Evolutionary conservation across 2,888 invertebrate species (phyloP), one percentile per base, ranked within the genome.

Genomic region (Drosophila emarginata): DNA sequence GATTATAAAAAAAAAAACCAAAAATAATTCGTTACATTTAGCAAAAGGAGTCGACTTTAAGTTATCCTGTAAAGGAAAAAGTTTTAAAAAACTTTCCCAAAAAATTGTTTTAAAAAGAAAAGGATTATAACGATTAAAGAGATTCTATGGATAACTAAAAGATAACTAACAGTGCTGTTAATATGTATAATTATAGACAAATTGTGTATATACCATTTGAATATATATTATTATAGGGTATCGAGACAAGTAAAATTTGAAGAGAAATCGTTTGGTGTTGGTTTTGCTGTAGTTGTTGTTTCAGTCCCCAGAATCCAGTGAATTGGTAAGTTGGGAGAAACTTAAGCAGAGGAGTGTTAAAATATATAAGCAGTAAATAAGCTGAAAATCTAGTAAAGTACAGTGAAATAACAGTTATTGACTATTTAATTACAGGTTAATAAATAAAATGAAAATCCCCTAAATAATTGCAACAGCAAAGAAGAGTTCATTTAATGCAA

Each of bases 281-380:
- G 40, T 36, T 36, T 67, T 69, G 68, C 18, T 58, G 51, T 36
- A 32, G 59, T 53, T 50, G 61, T 23, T 68, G 18, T 1, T 58
- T 61, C 39, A 40, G 70, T 70, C 52, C 62, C 21, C 52, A 40
- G 11, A 28, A 50, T 23, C 62, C 61, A 14, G 40, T 53, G 11
- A 28, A 50, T 32, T 67, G 67, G 45, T 45, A 57, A 45, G 45
- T 54, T 39, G 63, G 15, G 14, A 28, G 23, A 2, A 32, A 14
- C 5, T 12, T 11, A 2, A 18, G 23, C 11, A 57, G 51, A 14
- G 54, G 67, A 58, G 87, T 77, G 87, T 80, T 84, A 74, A 87
- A 78, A 87, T 80, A 82, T 79, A 84, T 87, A 87, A 82, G 87
- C 87, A 87, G 82, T 82, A 82, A 82, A 82, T 82, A 82, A 82